Evolutionary conservation across 1,140 invertebrate genomes (phyloP), one percentile per base, ranked within the genome.

Genomic region (Lysiphlebus fabarum): DNA sequence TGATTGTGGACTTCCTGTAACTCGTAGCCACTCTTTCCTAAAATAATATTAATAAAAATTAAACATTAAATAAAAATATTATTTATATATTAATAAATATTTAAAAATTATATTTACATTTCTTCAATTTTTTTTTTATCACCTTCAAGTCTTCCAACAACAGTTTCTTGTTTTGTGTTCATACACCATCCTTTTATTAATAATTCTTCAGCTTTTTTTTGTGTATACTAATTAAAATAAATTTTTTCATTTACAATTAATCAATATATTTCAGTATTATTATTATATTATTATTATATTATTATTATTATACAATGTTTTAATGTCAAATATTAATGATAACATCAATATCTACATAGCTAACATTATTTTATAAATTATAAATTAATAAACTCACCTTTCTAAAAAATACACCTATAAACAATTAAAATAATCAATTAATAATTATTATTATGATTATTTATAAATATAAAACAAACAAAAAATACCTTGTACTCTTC

Each of bases 171-270:
- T 2, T 78, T 64, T 0, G 90, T 91, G 70, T 93, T 92, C 80
- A 84, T 86, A 64, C 88, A 89, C 87, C 88, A 92, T 12, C 90
- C 90, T 66, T 78, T 83, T 1, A 92, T 65, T 5, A 82, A 81
- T 12, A 90, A 74, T 65, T 84, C 82, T 56, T 84, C 82, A 0
- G 85, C 87, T 74, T 85, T 81, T 64, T 83, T 76, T 70, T 88
- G 82, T 6, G 90, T 91, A 60, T 85, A 81, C 87, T 90, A 54
- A 8, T 73, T 66, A 62, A 51, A 55, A 36, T 14, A 26, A 26
- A 26, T 26, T 41, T 41, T 9, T 36, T n/a, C n/a, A 50, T 6
- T 4, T 11, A 17, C 6, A 50, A 36, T 17, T 50, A 36, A 34
- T 50, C n/a, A n/a, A n/a, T n/a, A n/a, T n/a, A n/a, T n/a, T n/a